Conservation (phyloP, 2,113 vertebrate genomes). For the Campylorhamphus procurvoides region DNA sequence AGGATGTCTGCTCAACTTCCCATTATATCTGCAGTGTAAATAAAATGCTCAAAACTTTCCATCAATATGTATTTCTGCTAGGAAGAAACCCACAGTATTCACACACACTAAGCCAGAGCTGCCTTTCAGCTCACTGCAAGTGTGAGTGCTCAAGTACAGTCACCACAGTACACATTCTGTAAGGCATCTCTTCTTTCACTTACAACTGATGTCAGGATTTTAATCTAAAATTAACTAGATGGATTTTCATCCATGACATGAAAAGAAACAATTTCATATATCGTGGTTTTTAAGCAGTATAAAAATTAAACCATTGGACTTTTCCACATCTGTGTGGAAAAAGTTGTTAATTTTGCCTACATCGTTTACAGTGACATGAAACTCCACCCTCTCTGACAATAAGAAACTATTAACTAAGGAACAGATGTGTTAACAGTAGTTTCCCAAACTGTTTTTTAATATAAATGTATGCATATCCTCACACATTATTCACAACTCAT, state of each 20-base stretch:
- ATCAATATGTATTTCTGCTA: background rate
- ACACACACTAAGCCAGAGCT: background rate
- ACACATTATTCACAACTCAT: background rate
- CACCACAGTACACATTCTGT: background rate
- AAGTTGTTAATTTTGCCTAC: background rate
- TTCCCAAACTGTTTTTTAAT: background rate
- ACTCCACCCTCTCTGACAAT: background rate
- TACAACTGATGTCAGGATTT: background rate
- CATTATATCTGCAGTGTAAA: background rate
- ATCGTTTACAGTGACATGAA: background rate
- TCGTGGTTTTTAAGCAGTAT: background rate
- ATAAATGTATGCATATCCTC: background rate
- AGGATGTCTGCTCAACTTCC: background rate
- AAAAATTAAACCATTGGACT: background rate
- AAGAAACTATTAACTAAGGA: background rate
- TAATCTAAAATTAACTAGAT: background rate
- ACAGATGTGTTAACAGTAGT: background rate
- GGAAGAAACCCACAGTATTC: background rate
- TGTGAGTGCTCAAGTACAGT: background rate
- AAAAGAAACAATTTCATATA: background rate
- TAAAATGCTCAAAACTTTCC: background rate
- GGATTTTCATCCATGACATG: background rate
- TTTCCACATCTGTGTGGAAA: background rate
- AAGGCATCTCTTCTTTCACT: background rate
- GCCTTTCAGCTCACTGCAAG: background rate